phyloP scores from a whole-genome alignment of 2,888 invertebrate species.

The Hesperia comma region DNA sequence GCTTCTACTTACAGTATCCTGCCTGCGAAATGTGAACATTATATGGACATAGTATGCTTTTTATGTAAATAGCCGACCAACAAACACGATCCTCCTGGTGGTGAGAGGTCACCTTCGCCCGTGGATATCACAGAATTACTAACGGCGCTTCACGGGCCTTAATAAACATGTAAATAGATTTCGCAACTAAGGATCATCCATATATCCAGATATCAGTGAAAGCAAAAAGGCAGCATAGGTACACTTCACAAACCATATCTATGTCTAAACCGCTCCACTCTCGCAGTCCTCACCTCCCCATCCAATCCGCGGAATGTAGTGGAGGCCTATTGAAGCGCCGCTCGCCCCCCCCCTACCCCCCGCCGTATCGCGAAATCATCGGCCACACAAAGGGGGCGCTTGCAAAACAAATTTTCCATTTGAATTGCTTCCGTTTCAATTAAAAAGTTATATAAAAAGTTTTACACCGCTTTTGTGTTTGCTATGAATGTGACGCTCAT shows the following conservation, averaged over 20 bases:
- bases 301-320: neutral
- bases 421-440: conserved; percentile 15
- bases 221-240: too few relatives aligned
- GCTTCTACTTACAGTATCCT: neutral
- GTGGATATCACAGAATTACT: too few relatives aligned
- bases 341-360: neutral
- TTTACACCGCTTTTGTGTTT: conserved; percentile 5
- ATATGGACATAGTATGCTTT: too few relatives aligned
- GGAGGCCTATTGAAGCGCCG: neutral
- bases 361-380: neutral
- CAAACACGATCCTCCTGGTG: too few relatives aligned
- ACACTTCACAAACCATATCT: neutral
- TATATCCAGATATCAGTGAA: too few relatives aligned
- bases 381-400: neutral
- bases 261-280: neutral
- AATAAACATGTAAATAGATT: too few relatives aligned
- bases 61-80: too few relatives aligned
- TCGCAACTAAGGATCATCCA: too few relatives aligned
- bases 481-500: conserved; percentile 1
- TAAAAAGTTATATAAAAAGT: conserved; percentile 11
- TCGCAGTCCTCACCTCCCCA: neutral
- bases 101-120: too few relatives aligned
- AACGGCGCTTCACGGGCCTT: too few relatives aligned
- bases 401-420: conserved; percentile 5
- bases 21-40: too few relatives aligned